A percentile compares a stretch with the other conserved stretches of the same genome.
Conservation (phyloP, 1,140 invertebrate species). For the Kradibia gibbosae region DNA sequence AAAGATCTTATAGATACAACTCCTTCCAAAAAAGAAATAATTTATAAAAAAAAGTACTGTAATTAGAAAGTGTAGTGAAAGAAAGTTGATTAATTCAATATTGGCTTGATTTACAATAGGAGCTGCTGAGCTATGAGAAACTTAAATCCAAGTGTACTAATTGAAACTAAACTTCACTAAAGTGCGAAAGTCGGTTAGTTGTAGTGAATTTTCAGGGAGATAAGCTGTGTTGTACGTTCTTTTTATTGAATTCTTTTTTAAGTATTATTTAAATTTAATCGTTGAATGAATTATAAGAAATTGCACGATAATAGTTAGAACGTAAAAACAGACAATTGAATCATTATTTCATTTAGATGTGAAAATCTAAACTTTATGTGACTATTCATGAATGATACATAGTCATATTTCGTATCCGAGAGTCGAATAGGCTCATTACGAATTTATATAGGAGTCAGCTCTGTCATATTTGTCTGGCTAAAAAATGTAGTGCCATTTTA, state of each 20-base stretch:
- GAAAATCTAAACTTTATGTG: neutral
- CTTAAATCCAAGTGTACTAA: constrained; percentile 9
- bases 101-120: too few relatives aligned
- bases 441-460: constrained; percentile 53
- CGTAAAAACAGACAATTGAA: neutral
- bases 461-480: constrained; percentile 35
- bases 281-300: too few relatives aligned
- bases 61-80: too few relatives aligned
- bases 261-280: constrained; percentile 9
- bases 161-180: constrained; percentile 16
- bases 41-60: too few relatives aligned
- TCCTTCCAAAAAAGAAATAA: too few relatives aligned
- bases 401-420: neutral
- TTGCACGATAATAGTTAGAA: too few relatives aligned
- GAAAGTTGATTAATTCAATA: too few relatives aligned
- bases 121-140: too few relatives aligned
- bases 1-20: too few relatives aligned
- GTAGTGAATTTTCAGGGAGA: too few relatives aligned
- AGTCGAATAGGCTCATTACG: constrained; percentile 35
- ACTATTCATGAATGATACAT: neutral
- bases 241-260: constrained; percentile 9
- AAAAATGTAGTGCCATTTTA: constrained; percentile 50
- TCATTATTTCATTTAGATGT: neutral
- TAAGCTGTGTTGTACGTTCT: too few relatives aligned
- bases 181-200: constrained; percentile 38